Evolutionary conservation across 2,888 invertebrate species (phyloP).

Genomic region (Apamea monoglypha): DNA sequence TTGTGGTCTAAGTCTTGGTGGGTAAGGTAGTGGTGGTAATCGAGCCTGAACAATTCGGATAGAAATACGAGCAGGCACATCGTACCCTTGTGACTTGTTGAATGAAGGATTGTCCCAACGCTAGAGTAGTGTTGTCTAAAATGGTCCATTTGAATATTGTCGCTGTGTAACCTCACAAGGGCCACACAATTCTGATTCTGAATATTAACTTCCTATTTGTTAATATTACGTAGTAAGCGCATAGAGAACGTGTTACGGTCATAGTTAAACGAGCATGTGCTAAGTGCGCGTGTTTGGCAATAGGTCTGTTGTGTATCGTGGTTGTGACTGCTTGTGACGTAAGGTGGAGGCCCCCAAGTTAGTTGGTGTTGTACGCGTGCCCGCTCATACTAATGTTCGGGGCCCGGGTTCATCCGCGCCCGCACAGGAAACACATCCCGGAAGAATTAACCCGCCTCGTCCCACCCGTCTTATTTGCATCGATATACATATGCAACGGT

Average conservation of each 20-base stretch:
- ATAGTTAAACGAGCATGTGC: slow-evolving; percentile 38
- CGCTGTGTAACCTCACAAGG: background rate
- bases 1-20: background rate
- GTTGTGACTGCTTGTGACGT: slow-evolving; percentile 47
- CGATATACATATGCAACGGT: slow-evolving; percentile 75
- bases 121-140: background rate
- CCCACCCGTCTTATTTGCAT: slow-evolving; percentile 82
- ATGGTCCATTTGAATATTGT: slow-evolving; percentile 1
- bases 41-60: background rate
- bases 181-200: background rate
- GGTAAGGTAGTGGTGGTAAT: background rate
- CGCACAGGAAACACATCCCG: slow-evolving; percentile 89
- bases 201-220: slow-evolving; percentile 7
- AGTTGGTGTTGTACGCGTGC: slow-evolving; percentile 71
- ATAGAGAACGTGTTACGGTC: slow-evolving; percentile 21
- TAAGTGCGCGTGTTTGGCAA: slow-evolving; percentile 43
- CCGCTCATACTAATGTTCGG: slow-evolving; percentile 80
- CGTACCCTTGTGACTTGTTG: background rate
- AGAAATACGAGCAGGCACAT: background rate
- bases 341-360: slow-evolving; percentile 49
- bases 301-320: slow-evolving; percentile 47
- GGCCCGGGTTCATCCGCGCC: slow-evolving; percentile 66
- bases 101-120: background rate
- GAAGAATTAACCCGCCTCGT: slow-evolving; percentile 85
- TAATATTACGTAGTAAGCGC: slow-evolving; percentile 18